phyloP scores from a whole-genome alignment of 2,797 vertebrate genomes.

The Myiotriccus ornatus region DNA sequence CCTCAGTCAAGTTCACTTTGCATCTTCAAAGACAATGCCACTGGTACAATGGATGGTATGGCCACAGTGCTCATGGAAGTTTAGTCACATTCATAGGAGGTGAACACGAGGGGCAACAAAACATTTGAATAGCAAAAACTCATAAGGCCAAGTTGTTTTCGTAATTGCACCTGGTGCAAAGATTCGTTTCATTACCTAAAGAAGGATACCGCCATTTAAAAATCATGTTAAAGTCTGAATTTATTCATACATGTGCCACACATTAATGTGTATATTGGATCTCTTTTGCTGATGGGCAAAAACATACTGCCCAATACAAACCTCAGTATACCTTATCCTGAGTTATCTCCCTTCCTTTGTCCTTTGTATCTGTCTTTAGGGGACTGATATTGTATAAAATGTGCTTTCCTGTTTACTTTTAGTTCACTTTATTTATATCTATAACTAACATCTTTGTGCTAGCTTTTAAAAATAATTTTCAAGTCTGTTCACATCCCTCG shows the following conservation, averaged over 20 bases:
- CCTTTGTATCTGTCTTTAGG: not conserved
- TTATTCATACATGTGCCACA: not conserved
- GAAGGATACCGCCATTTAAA: not conserved
- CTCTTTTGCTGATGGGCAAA: not conserved
- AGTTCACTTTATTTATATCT: not conserved
- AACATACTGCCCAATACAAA: not conserved
- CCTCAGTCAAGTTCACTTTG: not conserved
- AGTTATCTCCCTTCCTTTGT: not conserved
- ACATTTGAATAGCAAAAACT: not conserved
- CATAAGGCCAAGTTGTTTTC: not conserved
- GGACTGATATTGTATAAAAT: not conserved
- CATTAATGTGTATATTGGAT: not conserved
- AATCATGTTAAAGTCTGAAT: not conserved
- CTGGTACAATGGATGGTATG: accelerated
- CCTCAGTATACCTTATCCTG: not conserved
- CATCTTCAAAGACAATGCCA: not conserved
- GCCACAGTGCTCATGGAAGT: not conserved
- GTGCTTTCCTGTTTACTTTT: not conserved
- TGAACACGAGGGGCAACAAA: not conserved
- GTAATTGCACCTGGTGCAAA: not conserved
- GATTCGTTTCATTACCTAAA: not conserved
- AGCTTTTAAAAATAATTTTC: not conserved
- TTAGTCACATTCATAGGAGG: not conserved
- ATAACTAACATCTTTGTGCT: not conserved
- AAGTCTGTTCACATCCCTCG: not conserved